Evolutionary conservation across 2,888 invertebrate species (phyloP).

Genomic region (Caenorhabditis sinica): DNA sequence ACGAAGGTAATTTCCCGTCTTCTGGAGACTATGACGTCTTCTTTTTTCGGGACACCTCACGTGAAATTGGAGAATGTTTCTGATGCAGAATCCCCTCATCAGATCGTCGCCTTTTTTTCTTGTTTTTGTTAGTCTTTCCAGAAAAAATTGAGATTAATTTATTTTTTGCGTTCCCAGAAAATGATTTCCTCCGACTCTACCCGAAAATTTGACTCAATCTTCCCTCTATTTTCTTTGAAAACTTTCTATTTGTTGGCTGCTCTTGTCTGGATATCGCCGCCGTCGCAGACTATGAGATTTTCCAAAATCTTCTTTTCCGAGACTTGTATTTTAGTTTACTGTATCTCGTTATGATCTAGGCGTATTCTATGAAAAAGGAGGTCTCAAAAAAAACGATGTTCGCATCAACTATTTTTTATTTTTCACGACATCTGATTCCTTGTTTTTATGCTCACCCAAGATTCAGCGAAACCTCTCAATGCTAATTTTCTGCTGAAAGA

Average conservation of each 20-base stretch:
- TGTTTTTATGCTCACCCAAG: neutral
- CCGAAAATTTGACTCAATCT: neutral
- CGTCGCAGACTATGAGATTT: neutral
- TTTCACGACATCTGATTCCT: neutral
- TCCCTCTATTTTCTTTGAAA: neutral
- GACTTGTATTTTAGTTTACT: neutral
- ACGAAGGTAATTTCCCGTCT: slow-evolving; percentile 29
- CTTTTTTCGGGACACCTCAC: slow-evolving; percentile 28
- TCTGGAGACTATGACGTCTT: slow-evolving; percentile 39
- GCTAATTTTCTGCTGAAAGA: too few species aligned
- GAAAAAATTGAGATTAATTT: slow-evolving; percentile 21
- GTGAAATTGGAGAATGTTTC: slow-evolving; percentile 24
- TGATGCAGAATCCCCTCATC: neutral
- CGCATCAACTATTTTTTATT: too few species aligned
- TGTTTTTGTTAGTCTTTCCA: neutral
- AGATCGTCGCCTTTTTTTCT: neutral
- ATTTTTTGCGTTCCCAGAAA: slow-evolving; percentile 29
- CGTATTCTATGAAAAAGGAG: too few species aligned
- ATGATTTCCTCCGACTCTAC: neutral
- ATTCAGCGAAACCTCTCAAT: too few species aligned
- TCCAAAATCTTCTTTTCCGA: neutral
- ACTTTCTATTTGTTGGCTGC: neutral
- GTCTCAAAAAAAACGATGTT: too few species aligned
- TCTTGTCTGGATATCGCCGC: neutral
- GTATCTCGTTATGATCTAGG: neutral